These are phyloP conservation scores for Zaprionus inermis DNA, from an alignment of 1,140 invertebrate genomes.

Conservation along the genomic window DNA sequence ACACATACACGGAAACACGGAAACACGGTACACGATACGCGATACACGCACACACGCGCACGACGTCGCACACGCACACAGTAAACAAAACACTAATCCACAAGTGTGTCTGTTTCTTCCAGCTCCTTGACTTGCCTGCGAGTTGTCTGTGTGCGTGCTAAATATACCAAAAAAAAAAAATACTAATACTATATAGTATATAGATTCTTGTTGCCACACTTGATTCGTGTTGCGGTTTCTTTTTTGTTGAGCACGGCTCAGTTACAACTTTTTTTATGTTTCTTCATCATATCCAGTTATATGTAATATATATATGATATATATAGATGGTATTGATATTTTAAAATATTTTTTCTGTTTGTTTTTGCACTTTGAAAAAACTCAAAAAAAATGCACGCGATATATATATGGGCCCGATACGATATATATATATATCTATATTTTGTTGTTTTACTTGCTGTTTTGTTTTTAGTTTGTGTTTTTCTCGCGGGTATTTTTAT, in stretches of 20 bases:
- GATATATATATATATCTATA: not conserved
- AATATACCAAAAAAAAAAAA: conserved; percentile 38
- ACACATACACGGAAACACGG: not conserved
- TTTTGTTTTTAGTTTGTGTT: conserved; percentile 1
- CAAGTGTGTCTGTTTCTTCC: conserved; percentile 76
- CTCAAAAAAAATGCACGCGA: conserved; percentile 56
- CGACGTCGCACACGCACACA: conserved; percentile 12
- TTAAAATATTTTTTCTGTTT: conserved; percentile 4
- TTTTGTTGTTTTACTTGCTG: too few relatives aligned
- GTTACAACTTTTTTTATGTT: conserved; percentile 43
- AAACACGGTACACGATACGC: not conserved
- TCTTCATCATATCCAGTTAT: conserved; percentile 40
- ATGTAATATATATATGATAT: conserved; percentile 13
- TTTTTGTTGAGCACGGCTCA: conserved; percentile 53
- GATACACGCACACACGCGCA: not conserved
- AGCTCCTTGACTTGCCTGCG: conserved; percentile 38
- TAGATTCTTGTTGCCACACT: conserved; percentile 4
- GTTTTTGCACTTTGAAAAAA: conserved; percentile 52
- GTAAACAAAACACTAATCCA: conserved; percentile 83
- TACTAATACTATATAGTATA: conserved; percentile 29
- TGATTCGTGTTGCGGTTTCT: too few relatives aligned
- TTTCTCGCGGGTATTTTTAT: not conserved
- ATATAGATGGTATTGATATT: not conserved
- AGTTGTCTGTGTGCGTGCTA: conserved; percentile 12
- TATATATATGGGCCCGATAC: not conserved